These are phyloP conservation scores for Slavum lentiscoides DNA, from an alignment of 2,888 invertebrate species.

Conservation along the genomic window DNA sequence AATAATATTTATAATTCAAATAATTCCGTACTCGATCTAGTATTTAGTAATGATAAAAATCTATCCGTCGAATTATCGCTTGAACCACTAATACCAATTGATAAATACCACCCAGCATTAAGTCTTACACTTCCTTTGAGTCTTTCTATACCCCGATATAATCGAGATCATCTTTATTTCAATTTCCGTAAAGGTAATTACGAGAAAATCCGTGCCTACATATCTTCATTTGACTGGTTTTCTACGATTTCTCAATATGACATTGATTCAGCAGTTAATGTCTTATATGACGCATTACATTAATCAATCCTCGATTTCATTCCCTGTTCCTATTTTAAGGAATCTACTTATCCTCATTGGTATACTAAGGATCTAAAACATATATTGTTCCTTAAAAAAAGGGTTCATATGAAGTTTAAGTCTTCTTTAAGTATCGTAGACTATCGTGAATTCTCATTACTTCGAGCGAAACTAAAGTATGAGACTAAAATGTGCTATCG, in stretches of 20 bases:
- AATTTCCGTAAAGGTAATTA: conserved; percentile 17
- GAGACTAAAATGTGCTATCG: conserved; percentile 10
- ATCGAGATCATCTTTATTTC: neutral
- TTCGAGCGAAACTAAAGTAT: conserved; percentile 19
- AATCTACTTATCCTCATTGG: conserved; percentile 18
- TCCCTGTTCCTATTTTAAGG: neutral
- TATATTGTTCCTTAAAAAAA: conserved; percentile 6
- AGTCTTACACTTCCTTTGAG: neutral
- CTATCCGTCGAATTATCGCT: conserved; percentile 3
- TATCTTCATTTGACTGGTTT: conserved; percentile 16
- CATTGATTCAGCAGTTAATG: conserved; percentile 4
- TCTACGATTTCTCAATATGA: neutral
- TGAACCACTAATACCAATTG: conserved; percentile 20
- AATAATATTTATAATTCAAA: conserved; percentile 28
- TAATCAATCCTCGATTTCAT: neutral
- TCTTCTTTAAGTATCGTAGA: conserved; percentile 7
- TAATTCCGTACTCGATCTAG: neutral
- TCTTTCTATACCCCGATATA: neutral
- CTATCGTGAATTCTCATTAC: conserved; percentile 19
- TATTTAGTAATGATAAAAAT: conserved; percentile 5
- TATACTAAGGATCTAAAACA: conserved; percentile 2
- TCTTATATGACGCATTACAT: conserved; percentile 15
- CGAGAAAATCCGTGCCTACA: conserved; percentile 9
- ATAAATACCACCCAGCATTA: conserved; percentile 30
- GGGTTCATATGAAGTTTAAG: conserved; percentile 4